Evolutionary conservation across 2,113 vertebrate species (phyloP).

Genomic region (Tyrannus savana): DNA sequence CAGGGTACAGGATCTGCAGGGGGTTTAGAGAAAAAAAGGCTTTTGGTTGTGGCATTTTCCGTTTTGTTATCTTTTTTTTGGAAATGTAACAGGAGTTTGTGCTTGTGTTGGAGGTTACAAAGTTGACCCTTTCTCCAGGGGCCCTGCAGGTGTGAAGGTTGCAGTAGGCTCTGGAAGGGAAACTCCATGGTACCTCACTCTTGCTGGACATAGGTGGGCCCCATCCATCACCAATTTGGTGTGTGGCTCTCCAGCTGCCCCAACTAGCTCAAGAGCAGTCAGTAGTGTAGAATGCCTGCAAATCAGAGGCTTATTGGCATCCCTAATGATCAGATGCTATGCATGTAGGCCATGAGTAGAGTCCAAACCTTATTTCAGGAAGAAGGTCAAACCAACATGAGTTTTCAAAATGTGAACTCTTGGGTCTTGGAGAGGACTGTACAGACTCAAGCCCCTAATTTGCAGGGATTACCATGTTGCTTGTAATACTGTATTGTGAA

Average conservation of each 20-base stretch:
- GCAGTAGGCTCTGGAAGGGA: neutral
- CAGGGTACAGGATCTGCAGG: neutral
- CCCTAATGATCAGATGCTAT: neutral
- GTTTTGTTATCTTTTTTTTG: neutral
- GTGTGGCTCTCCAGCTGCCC: neutral
- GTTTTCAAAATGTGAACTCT: neutral
- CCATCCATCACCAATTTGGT: accelerated
- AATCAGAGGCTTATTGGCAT: neutral
- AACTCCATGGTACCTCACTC: accelerated
- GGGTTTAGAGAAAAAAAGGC: neutral
- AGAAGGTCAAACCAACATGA: neutral
- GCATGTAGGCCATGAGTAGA: neutral
- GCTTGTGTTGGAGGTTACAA: neutral
- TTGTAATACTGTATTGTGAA: neutral
- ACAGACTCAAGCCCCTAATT: neutral
- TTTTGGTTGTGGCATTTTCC: neutral
- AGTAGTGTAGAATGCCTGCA: neutral
- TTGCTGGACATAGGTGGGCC: accelerated
- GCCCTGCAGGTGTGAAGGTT: neutral
- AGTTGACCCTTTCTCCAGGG: neutral
- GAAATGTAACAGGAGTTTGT: neutral
- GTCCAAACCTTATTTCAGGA: neutral
- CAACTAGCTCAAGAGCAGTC: neutral
- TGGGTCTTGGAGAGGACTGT: neutral
- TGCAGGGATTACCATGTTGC: neutral